Percentiles rank a stretch among this genome's conserved stretches.
Evolutionary conservation across 2,113 vertebrate genomes (phyloP).

Genomic region (Aphelocoma coerulescens): DNA sequence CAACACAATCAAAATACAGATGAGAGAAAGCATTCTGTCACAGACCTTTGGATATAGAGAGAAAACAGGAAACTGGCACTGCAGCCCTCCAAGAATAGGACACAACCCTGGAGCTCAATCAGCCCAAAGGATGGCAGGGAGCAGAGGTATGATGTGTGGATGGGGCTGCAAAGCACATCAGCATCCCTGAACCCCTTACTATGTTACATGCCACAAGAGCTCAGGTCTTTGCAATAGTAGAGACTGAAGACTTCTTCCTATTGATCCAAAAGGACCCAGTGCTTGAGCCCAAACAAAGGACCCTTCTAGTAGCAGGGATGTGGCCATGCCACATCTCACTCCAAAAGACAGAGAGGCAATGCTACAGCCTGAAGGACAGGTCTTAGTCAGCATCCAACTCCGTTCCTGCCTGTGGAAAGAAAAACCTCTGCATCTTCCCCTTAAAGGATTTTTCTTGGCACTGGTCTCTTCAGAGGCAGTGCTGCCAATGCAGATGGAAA

Average conservation of each 20-base stretch:
- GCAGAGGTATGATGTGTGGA: rapidly evolving
- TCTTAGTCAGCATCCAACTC: neutral
- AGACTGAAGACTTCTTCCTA: neutral
- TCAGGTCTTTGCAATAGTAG: neutral
- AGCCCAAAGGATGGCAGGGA: neutral
- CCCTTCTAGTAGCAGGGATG: neutral
- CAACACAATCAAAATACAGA: neutral
- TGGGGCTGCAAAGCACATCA: neutral
- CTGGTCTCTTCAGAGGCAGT: neutral
- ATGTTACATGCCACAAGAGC: rapidly evolving
- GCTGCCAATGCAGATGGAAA: slow-evolving; percentile 48
- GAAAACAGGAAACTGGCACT: neutral
- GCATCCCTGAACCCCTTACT: neutral
- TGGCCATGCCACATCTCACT: neutral
- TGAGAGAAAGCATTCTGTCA: neutral
- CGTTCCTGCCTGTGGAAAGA: neutral
- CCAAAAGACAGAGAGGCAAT: neutral
- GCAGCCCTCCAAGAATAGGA: neutral
- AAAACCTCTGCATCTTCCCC: neutral
- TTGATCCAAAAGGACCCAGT: neutral
- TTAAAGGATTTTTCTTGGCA: neutral
- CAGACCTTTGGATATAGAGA: neutral
- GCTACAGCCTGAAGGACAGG: neutral
- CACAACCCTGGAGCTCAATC: neutral
- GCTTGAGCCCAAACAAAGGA: neutral